Conservation (phyloP, 1,140 invertebrate species). For the Leptestheria dahalacensis region DNA sequence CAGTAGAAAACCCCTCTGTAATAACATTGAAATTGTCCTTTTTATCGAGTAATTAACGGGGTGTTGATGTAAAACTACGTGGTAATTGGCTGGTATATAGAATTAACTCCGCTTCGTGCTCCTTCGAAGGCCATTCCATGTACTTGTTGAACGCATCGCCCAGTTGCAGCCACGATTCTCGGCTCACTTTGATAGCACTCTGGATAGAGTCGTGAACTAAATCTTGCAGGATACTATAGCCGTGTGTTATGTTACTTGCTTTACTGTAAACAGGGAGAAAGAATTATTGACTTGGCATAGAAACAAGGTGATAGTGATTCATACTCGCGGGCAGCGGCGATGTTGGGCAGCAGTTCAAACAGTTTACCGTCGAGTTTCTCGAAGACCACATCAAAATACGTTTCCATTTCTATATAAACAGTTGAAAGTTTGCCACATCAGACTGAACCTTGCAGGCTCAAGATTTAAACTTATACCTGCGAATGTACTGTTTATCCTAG, state of each 20-base stretch:
- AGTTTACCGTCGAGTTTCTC: neutral
- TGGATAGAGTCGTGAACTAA: neutral
- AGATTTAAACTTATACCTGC: no score
- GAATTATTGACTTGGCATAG: neutral
- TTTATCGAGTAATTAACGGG: neutral
- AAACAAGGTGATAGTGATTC: neutral
- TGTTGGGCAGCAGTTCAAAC: neutral
- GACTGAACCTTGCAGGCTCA: no score
- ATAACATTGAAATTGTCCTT: neutral
- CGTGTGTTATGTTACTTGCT: neutral
- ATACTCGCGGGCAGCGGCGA: neutral
- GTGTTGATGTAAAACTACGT: neutral
- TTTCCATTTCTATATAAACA: neutral
- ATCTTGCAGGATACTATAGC: neutral
- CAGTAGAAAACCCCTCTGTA: neutral
- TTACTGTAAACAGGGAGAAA: neutral
- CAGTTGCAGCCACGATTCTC: neutral
- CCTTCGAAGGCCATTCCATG: neutral
- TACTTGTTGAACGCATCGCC: neutral
- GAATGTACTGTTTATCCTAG: neutral
- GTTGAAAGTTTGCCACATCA: no score
- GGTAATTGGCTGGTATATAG: neutral
- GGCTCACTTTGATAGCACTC: neutral
- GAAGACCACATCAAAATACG: neutral
- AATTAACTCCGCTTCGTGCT: neutral